phyloP scores from a whole-genome alignment of 2,888 invertebrate genomes.

The Hydrotaea cyrtoneurina region DNA sequence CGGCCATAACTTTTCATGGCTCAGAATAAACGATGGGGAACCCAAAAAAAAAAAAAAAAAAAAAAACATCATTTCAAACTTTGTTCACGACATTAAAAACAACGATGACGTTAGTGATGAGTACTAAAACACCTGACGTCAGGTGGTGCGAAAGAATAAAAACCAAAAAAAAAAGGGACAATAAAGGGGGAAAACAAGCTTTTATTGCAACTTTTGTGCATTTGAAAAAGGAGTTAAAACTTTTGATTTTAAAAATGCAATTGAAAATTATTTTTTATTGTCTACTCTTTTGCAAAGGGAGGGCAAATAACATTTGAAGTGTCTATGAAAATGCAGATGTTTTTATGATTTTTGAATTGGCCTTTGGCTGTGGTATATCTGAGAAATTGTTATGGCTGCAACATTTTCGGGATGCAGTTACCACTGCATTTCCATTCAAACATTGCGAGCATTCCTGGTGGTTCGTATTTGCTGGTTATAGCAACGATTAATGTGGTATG shows the following conservation, averaged over 20 bases:
- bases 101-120: slow-evolving; percentile 43
- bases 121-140: slow-evolving; percentile 56
- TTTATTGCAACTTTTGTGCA: slow-evolving; percentile 38
- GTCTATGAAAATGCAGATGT: not conserved
- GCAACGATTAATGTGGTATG: too few relatives aligned
- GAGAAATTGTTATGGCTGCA: not conserved
- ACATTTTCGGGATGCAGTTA: too few relatives aligned
- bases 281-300: not conserved
- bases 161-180: not conserved
- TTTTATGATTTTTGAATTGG: slow-evolving; percentile 22
- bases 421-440: too few relatives aligned
- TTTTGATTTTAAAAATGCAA: slow-evolving; percentile 43
- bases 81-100: slow-evolving; percentile 28
- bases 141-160: not conserved
- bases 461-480: too few relatives aligned
- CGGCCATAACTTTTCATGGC: slow-evolving; percentile 15
- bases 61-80: slow-evolving; percentile 32
- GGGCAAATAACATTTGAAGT: not conserved
- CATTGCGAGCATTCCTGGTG: too few relatives aligned
- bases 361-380: not conserved
- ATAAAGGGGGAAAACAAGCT: not conserved
- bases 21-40: not conserved
- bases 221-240: slow-evolving; percentile 31
- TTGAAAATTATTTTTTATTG: slow-evolving; percentile 35
- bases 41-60: too few relatives aligned